Percentiles rank a stretch among this genome's conserved stretches.
phyloP scores from a whole-genome alignment of 2,113 vertebrate genomes.

The Butorides virescens region DNA sequence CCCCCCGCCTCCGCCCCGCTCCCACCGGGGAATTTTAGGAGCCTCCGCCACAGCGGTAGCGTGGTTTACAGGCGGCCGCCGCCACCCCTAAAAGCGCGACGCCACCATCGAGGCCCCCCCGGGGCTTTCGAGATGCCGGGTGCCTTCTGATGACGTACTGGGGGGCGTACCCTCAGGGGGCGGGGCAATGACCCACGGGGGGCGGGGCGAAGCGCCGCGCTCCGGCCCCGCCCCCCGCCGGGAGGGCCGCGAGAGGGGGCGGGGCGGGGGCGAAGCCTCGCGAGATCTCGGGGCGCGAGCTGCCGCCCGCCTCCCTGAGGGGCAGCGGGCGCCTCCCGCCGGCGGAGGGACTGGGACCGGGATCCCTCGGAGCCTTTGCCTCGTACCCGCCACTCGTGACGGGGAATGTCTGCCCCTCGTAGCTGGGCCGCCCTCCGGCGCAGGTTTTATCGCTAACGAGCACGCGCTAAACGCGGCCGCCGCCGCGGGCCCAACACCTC shows the following conservation, averaged over 20 bases:
- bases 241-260: fast-evolving
- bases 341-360: neutral
- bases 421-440: neutral
- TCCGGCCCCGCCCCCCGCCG: neutral
- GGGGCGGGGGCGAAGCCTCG: fast-evolving
- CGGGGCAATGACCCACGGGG: neutral
- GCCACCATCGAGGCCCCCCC: fast-evolving
- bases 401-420: no score
- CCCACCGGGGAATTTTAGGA: neutral
- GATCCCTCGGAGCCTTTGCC: no score
- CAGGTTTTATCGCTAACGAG: no score
- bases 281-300: neutral
- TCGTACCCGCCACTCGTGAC: fast-evolving
- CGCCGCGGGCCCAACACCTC: neutral
- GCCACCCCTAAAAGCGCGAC: neutral
- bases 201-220: fast-evolving
- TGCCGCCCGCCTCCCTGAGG: neutral
- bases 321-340: fast-evolving
- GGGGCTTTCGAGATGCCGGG: fast-evolving
- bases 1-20: fast-evolving
- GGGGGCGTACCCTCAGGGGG: fast-evolving
- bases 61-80: neutral
- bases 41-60: neutral
- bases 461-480: neutral
- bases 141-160: neutral